Conservation (phyloP, 2,888 invertebrate species). For the Oxytorus armatus region DNA sequence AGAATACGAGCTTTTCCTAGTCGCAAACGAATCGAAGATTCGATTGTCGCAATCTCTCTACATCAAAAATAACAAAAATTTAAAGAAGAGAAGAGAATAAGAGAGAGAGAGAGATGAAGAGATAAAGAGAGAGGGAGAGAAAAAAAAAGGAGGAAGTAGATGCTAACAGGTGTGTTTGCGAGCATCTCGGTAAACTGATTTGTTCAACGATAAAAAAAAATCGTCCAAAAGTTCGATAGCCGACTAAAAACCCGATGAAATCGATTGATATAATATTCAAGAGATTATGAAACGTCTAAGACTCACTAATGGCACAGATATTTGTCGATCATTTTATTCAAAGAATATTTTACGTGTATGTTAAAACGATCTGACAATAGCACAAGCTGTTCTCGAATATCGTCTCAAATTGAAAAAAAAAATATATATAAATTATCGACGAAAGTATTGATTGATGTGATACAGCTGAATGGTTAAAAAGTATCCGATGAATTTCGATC, state of each 20-base stretch:
- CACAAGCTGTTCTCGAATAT: slow-evolving; percentile 26
- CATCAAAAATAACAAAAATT: slow-evolving; percentile 39
- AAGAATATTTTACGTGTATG: slow-evolving; percentile 53
- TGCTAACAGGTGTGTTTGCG: neutral
- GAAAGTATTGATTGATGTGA: slow-evolving; percentile 43
- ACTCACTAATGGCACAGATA: slow-evolving; percentile 8
- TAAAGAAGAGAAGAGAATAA: neutral
- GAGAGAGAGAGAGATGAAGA: neutral
- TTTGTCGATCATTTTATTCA: slow-evolving; percentile 60
- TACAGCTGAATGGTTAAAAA: slow-evolving; percentile 50
- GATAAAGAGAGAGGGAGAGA: neutral
- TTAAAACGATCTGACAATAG: slow-evolving; percentile 36
- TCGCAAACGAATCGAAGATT: slow-evolving; percentile 41
- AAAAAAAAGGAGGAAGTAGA: neutral
- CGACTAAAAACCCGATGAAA: slow-evolving; percentile 2
- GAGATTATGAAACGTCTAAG: slow-evolving; percentile 51
- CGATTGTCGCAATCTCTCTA: slow-evolving; percentile 35
- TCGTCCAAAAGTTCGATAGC: slow-evolving; percentile 45
- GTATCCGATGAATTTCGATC: slow-evolving; percentile 39
- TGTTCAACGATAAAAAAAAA: slow-evolving; percentile 8
- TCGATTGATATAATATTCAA: neutral
- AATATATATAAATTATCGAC: slow-evolving; percentile 32
- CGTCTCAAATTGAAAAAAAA: slow-evolving; percentile 16
- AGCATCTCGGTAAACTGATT: neutral
- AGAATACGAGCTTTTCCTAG: slow-evolving; percentile 35